These are phyloP conservation scores for Acrobasis repandana DNA, from an alignment of 2,888 invertebrate genomes.

Conservation along the genomic window DNA sequence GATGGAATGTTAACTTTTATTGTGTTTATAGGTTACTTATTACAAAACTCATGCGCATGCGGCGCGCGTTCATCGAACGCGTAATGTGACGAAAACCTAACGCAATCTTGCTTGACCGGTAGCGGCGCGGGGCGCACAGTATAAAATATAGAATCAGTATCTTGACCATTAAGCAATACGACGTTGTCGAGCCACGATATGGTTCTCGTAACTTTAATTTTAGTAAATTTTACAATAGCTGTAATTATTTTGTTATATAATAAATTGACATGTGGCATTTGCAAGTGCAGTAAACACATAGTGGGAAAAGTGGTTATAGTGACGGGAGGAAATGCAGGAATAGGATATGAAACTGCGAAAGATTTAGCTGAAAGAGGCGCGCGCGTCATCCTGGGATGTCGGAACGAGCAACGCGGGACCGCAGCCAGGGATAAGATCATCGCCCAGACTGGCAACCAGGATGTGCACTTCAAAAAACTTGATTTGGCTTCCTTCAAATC, in stretches of 20 bases:
- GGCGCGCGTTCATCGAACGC: no score
- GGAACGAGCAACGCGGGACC: constrained; percentile 43
- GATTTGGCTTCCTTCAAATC: constrained; percentile 49
- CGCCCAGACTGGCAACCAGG: constrained; percentile 33
- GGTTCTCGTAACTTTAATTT: constrained; percentile 39
- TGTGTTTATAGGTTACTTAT: no score
- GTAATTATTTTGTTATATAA: constrained; percentile 39
- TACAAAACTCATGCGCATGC: no score
- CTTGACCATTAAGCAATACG: background rate
- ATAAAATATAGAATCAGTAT: background rate
- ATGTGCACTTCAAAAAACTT: constrained; percentile 36
- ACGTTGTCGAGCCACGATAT: constrained; percentile 28
- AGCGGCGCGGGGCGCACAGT: background rate
- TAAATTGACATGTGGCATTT: constrained; percentile 52
- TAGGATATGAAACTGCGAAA: constrained; percentile 56
- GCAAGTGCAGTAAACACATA: constrained; percentile 71
- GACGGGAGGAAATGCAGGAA: constrained; percentile 45
- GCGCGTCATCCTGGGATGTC: constrained; percentile 53
- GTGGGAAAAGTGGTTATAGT: constrained; percentile 52
- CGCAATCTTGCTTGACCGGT: no score
- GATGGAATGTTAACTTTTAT: no score
- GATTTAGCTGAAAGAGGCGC: constrained; percentile 53
- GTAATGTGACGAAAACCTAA: no score
- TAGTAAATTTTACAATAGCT: constrained; percentile 35
- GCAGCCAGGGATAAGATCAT: constrained; percentile 38